phyloP scores from a whole-genome alignment of 1,140 invertebrate genomes.

The Cardiocondyla obscurior region DNA sequence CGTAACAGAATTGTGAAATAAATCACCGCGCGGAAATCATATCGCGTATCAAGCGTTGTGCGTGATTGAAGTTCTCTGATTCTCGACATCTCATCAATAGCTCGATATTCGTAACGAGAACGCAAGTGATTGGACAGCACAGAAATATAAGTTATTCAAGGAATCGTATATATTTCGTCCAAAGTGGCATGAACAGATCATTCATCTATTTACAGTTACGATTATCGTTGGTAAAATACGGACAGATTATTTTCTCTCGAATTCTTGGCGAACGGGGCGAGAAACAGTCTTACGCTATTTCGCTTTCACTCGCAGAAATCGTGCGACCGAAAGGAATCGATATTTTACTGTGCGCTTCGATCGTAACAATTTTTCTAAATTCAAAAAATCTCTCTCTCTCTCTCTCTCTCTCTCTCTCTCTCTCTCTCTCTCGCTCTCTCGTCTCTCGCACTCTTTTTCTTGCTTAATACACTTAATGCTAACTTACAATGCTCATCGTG shows the following conservation, averaged over 20 bases:
- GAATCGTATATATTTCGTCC: slow-evolving; percentile 41
- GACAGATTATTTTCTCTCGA: slow-evolving; percentile 48
- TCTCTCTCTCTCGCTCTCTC: background rate
- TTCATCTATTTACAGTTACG: slow-evolving; percentile 49
- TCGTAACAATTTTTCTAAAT: slow-evolving; percentile 17
- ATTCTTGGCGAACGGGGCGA: slow-evolving; percentile 46
- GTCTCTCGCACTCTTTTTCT: background rate
- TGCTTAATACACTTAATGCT: slow-evolving; percentile 1
- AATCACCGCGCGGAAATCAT: slow-evolving; percentile 24
- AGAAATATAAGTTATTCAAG: slow-evolving; percentile 36
- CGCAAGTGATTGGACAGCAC: slow-evolving; percentile 16
- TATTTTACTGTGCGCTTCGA: slow-evolving; percentile 20
- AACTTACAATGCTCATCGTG: background rate
- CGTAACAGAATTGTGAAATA: background rate
- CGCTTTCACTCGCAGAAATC: background rate
- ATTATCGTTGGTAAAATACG: slow-evolving; percentile 57
- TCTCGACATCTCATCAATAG: background rate
- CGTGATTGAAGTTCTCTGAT: slow-evolving; percentile 20
- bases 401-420: background rate
- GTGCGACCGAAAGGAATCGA: slow-evolving; percentile 34
- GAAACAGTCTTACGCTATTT: slow-evolving; percentile 25
- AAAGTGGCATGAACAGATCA: slow-evolving; percentile 39
- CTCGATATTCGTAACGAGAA: background rate
- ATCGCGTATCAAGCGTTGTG: slow-evolving; percentile 13
- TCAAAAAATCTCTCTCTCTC: background rate